Conservation (phyloP, 2,797 vertebrate species). For the Semotilus atromaculatus region DNA sequence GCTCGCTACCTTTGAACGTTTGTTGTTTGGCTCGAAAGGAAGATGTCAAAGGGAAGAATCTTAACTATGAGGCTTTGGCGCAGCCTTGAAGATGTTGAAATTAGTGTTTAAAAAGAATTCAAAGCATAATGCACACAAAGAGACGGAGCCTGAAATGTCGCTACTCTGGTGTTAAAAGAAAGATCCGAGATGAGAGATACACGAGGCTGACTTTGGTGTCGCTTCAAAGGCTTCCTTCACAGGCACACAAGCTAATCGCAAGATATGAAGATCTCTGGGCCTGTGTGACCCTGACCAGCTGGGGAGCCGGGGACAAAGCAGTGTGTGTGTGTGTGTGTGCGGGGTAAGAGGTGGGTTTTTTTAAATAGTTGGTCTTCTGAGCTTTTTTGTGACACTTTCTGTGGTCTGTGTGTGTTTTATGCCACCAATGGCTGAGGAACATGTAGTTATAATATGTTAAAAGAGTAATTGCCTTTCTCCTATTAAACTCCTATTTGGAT, state of each 20-base stretch:
- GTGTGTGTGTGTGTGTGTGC: conserved; percentile 52
- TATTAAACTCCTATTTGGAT: background rate
- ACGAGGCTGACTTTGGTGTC: conserved; percentile 82
- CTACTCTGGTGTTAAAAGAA: conserved; percentile 80
- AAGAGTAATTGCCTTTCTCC: background rate
- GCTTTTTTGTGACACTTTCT: conserved; percentile 50
- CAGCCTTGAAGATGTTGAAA: conserved; percentile 81
- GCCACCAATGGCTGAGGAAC: background rate
- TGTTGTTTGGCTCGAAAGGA: conserved; percentile 69
- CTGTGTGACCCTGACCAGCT: conserved; percentile 80
- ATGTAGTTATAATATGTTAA: background rate
- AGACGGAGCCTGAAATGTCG: conserved; percentile 78
- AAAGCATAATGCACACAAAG: conserved; percentile 76
- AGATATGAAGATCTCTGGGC: conserved; percentile 77
- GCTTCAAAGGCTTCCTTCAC: conserved; percentile 83
- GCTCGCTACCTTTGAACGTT: conserved; percentile 72
- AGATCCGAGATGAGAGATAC: conserved; percentile 83
- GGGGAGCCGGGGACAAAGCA: conserved; percentile 71
- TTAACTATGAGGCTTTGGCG: conserved; percentile 68
- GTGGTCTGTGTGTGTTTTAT: conserved; percentile 66
- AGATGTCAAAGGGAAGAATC: conserved; percentile 74
- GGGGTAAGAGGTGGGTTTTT: conserved; percentile 67
- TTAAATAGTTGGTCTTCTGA: conserved; percentile 67
- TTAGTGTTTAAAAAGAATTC: conserved; percentile 81
- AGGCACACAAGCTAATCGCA: conserved; percentile 80